Base-by-base conservation (phyloP, 2,888 invertebrate species). In the Cantharis flavilabris region DNA sequence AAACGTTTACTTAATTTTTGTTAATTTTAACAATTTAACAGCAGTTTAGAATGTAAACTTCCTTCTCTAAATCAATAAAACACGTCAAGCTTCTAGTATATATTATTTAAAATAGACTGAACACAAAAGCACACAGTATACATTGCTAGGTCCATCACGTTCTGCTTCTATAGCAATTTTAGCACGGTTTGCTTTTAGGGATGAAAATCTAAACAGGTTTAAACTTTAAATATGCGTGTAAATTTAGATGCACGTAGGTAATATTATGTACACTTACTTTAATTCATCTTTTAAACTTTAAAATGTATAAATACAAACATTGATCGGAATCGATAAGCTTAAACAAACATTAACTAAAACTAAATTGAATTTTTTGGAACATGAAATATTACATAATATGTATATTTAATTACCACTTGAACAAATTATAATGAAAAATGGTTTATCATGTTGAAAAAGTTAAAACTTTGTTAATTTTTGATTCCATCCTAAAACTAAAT, bases 141-240 rank as follows among this genome's bases (percentile, higher is more conserved):
- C 71, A 76, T 76, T 76, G 72, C 76, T 70, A 73, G 70, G 72
- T 64, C 72, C 70, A 72, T 76, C 76, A 77, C 76, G 76, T 74
- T 76, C 67, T 71, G 73, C 76, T 77, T 77, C 71, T 62, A 73
- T 62, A 71, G 76, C 76, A 73, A 73, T 77, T 77, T 77, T 73
- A 74, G 63, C 74, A 67, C 71, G 67, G 30, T 20, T 74, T 70
- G 67, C 71, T 70, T 73, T 77, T 77, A 69, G 71, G 69, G 73
- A 62, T 67, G 73, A 16, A 77, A 72, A 71, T 20, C 63, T 26
- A 26, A 33, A 65, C 23, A 65, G 20, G 65, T 23, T 65, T 65
- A 16, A 65, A 23, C 65, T 65, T 65, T 65, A 65, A 65, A 23
- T 65, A 65, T 65, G 3, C 23, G 65, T 65, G 65, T 65, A 65